These are phyloP conservation scores for Drosophila lacertosa DNA, from an alignment of 1,140 invertebrate species.

Conservation along the genomic window DNA sequence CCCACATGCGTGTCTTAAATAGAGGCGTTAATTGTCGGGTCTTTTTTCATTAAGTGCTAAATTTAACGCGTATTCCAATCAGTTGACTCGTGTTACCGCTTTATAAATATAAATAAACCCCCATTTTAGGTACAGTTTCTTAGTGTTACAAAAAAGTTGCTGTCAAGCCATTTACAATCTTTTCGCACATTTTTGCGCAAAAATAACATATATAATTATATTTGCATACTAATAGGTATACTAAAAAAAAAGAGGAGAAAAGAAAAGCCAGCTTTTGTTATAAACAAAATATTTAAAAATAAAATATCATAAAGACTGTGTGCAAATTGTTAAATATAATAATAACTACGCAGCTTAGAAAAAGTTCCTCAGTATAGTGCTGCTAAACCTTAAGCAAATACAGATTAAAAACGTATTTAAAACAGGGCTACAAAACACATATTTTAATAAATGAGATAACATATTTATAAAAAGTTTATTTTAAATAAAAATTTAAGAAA, in stretches of 20 bases:
- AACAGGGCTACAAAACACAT: conserved; percentile 4
- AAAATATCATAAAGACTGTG: conserved; percentile 29
- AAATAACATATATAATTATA: conserved; percentile 5
- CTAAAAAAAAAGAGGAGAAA: conserved; percentile 13
- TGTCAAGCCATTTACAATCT: conserved; percentile 2
- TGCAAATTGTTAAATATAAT: conserved; percentile 75
- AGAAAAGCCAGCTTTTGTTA: conserved; percentile 24
- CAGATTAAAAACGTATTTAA: neutral
- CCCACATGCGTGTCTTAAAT: conserved; percentile 67
- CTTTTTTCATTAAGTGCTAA: conserved; percentile 24
- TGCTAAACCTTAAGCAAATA: conserved; percentile 58
- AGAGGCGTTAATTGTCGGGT: conserved; percentile 55
- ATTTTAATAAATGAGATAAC: too few species aligned
- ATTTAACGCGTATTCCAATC: conserved; percentile 49
- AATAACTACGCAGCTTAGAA: conserved; percentile 39
- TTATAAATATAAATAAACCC: conserved; percentile 56
- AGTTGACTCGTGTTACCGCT: conserved; percentile 68
- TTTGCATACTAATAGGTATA: conserved; percentile 26
- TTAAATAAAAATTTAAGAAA: neutral
- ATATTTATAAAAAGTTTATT: too few species aligned
- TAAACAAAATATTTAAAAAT: conserved; percentile 73
- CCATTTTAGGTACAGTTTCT: conserved; percentile 17
- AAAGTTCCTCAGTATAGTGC: conserved; percentile 37
- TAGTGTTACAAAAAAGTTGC: neutral
- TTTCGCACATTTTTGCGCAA: conserved; percentile 10